These are phyloP conservation scores for Hypocryptadius cinnamomeus DNA, from an alignment of 2,113 vertebrate genomes.

Conservation along the genomic window DNA sequence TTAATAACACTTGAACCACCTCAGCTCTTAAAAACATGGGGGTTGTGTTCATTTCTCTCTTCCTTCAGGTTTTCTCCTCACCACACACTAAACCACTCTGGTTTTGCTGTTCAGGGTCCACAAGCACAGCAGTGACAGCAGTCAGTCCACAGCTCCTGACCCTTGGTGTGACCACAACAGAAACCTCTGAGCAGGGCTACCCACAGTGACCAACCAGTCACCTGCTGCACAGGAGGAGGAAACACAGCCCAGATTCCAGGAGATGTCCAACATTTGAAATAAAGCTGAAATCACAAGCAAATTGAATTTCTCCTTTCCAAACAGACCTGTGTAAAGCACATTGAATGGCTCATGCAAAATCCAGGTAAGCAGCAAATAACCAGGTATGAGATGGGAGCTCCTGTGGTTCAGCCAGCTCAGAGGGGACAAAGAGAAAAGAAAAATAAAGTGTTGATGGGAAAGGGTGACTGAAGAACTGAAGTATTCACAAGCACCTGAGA, in stretches of 20 bases:
- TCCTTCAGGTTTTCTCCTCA: background rate
- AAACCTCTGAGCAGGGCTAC: background rate
- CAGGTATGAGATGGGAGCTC: fast-evolving
- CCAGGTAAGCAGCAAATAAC: background rate
- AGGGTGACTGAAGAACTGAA: background rate
- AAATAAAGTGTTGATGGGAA: background rate
- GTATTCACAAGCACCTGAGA: background rate
- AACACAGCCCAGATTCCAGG: background rate
- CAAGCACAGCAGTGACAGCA: background rate
- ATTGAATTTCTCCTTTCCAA: background rate
- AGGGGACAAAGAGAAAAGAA: background rate
- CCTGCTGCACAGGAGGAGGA: background rate
- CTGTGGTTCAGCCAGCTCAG: background rate
- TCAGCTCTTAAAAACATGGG: background rate
- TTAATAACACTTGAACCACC: background rate
- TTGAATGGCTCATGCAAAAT: fast-evolving
- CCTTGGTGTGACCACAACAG: fast-evolving
- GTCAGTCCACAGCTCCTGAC: background rate
- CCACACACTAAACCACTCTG: background rate
- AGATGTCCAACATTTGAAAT: background rate
- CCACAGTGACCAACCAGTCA: fast-evolving
- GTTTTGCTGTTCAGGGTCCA: background rate
- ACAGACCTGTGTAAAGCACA: background rate
- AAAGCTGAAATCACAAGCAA: background rate
- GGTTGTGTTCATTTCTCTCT: background rate